Conservation (phyloP, 1,140 invertebrate genomes). For the Grapholita molesta region DNA sequence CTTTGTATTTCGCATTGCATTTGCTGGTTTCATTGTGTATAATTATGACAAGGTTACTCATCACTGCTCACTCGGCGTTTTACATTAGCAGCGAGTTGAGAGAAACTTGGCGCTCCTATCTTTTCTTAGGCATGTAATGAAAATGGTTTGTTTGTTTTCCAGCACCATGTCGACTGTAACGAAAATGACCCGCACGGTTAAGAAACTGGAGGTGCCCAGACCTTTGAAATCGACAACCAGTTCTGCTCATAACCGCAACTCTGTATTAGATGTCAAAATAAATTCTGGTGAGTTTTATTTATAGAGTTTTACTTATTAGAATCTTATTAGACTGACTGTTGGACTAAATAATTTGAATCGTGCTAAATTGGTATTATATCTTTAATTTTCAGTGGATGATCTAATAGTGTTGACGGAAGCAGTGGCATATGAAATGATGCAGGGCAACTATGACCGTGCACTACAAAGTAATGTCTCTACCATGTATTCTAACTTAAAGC, state of each 20-base stretch:
- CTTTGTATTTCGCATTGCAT: slow-evolving; percentile 44
- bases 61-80: slow-evolving; percentile 12
- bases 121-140: not conserved
- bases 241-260: slow-evolving; percentile 73
- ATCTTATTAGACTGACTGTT: slow-evolving; percentile 35
- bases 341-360: not conserved
- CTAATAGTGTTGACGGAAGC: slow-evolving; percentile 84
- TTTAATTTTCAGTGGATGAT: slow-evolving; percentile 81
- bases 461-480: slow-evolving; percentile 81
- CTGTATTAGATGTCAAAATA: slow-evolving; percentile 72
- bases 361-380: slow-evolving; percentile 20
- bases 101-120: not conserved
- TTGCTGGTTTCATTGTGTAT: slow-evolving; percentile 56
- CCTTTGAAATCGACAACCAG: slow-evolving; percentile 82
- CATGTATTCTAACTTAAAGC: slow-evolving; percentile 85
- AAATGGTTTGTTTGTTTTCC: slow-evolving; percentile 33
- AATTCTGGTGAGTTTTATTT: slow-evolving; percentile 54
- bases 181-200: slow-evolving; percentile 80
- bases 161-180: slow-evolving; percentile 76
- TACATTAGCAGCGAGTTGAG: slow-evolving; percentile 2
- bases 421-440: slow-evolving; percentile 83
- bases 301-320: slow-evolving; percentile 27
- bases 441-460: slow-evolving; percentile 79
- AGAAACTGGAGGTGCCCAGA: slow-evolving; percentile 86
- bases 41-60: slow-evolving; percentile 67